Conservation (phyloP, 2,113 vertebrate genomes). For the Pelecanus crispus region DNA sequence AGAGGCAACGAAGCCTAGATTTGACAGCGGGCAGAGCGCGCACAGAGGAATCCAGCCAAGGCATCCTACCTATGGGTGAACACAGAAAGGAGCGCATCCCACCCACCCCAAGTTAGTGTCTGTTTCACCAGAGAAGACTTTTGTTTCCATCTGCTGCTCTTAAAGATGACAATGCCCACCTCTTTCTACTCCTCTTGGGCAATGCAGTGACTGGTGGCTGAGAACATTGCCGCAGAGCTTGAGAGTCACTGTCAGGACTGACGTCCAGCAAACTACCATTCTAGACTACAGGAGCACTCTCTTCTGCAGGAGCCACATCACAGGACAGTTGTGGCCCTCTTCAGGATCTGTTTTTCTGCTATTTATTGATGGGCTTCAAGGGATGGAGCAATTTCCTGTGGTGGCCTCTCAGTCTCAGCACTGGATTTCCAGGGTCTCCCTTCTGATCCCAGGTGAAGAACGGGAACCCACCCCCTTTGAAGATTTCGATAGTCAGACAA, state of each 20-base stretch:
- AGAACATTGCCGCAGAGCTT: not conserved
- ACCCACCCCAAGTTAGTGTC: not conserved
- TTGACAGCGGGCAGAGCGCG: fast-evolving
- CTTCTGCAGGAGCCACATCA: not conserved
- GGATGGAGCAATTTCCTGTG: not conserved
- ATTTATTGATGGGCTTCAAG: not conserved
- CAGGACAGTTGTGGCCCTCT: not conserved
- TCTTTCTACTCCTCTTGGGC: not conserved
- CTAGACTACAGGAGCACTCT: not conserved
- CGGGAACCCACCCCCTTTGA: not conserved
- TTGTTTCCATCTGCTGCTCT: not conserved
- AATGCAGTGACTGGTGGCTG: not conserved
- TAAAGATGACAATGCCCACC: not conserved
- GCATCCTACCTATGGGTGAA: not conserved
- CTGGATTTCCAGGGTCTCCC: not conserved
- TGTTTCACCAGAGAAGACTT: not conserved
- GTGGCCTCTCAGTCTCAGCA: not conserved
- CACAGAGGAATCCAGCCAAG: not conserved
- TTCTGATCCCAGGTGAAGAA: not conserved
- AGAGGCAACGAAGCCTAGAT: not conserved
- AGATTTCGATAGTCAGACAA: not conserved
- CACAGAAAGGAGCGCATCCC: not conserved
- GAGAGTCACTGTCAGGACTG: not conserved
- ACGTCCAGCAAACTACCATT: not conserved
- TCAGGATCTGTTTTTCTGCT: not conserved